Base-by-base conservation (phyloP, 2,113 vertebrate genomes). In the Pygoscelis antarcticus region DNA sequence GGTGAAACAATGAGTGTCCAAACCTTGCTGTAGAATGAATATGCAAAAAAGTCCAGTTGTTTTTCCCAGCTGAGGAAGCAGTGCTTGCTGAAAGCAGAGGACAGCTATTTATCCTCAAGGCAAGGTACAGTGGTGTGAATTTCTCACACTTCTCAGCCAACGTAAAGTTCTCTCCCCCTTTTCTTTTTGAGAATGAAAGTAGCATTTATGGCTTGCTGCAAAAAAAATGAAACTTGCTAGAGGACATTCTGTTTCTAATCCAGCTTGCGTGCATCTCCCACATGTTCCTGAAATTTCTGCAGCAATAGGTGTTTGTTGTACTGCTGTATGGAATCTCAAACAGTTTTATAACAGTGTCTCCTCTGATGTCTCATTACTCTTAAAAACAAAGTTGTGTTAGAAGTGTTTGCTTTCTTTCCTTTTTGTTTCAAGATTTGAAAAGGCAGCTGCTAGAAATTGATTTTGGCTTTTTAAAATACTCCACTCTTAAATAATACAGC, bases 221-320 rank as follows among this genome's bases (percentile, higher is more conserved):
- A 10, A 36, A 54, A 46, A 62, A 46, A 30, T 5, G 0, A 76
- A 69, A 34, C 62, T 85, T 71, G 49, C 78, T 91, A 80, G 55
- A 75, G 64, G 78, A 97, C n/a, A 21, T 84, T 93, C 58, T 85
- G 68, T 91, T 94, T 96, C 78, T 91, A 80, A 74, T 81, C 64
- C 47, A 83, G 60, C 19, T 77, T 71, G 68, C 1, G 4, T 74
- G 62, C 64, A 47, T 96, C 91, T 95, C 87, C 75, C 71, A 86
- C 78, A 22, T 66, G 75, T 51, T 96, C 79, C 89, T 90, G 68
- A 95, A 93, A 83, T 81, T 90, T 94, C 87, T 83, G 51, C 2
- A 0, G 71, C 55, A 71, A 90, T 77, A 91, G 87, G 78, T 97
- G 75, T 83, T 88, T 77, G 70, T 46, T 87, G 77, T 77, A 61